These are phyloP conservation scores for Itoplectis maculator DNA, from an alignment of 2,888 invertebrate species.

Conservation along the genomic window DNA sequence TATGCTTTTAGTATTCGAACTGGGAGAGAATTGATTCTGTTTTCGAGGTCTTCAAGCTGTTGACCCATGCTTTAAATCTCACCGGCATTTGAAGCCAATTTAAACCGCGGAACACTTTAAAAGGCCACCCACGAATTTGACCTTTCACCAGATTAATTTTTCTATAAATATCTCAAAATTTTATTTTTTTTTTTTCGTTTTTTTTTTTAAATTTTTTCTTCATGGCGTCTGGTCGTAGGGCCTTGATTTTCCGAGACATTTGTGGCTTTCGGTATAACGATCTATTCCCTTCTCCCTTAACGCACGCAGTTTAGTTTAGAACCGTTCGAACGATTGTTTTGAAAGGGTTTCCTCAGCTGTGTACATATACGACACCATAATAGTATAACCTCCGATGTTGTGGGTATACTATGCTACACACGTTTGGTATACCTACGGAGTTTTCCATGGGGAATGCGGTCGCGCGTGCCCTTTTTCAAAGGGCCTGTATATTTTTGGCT, in stretches of 20 bases:
- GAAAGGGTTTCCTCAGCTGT: constrained; percentile 77
- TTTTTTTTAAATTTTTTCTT: constrained; percentile 13
- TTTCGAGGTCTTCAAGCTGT: constrained; percentile 5
- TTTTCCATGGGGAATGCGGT: constrained; percentile 19
- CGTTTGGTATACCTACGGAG: constrained; percentile 27
- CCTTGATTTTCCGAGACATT: constrained; percentile 32
- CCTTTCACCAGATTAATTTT: constrained; percentile 9
- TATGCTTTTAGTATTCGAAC: background rate
- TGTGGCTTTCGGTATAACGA: constrained; percentile 14
- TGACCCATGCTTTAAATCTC: background rate
- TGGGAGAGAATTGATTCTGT: background rate
- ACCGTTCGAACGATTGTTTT: constrained; percentile 73
- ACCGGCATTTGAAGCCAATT: background rate
- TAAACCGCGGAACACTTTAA: background rate
- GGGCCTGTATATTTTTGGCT: constrained; percentile 77
- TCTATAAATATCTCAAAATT: constrained; percentile 15
- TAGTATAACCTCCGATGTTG: constrained; percentile 4
- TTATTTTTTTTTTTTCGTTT: constrained; percentile 36
- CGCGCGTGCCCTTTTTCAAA: constrained; percentile 64
- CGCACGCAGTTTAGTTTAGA: constrained; percentile 36
- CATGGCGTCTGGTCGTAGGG: constrained; percentile 24
- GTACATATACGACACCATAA: constrained; percentile 69
- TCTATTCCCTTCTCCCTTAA: constrained; percentile 33
- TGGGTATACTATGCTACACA: constrained; percentile 41
- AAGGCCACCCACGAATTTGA: constrained; percentile 1